Percentiles rank a stretch among this genome's conserved stretches.
Evolutionary conservation across 2,888 invertebrate genomes (phyloP).

Genomic region (Polylopha cassiicola): DNA sequence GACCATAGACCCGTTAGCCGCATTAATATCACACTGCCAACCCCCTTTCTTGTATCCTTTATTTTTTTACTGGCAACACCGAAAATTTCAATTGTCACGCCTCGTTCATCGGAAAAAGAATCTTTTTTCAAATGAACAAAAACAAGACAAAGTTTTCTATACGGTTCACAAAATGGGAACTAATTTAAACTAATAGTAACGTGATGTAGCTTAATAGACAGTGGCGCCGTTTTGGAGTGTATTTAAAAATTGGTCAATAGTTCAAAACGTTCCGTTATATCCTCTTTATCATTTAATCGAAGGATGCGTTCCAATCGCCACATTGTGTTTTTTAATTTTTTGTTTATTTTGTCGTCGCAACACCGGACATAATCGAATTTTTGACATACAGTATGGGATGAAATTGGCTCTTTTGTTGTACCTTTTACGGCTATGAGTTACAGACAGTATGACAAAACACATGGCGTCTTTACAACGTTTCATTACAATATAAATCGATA

Average conservation of each 20-base stretch:
- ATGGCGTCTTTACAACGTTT: slow-evolving; percentile 14
- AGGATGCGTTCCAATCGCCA: slow-evolving; percentile 49
- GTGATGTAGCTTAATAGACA: too few relatives aligned
- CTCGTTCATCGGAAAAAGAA: slow-evolving; percentile 71
- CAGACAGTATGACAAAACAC: slow-evolving; percentile 35
- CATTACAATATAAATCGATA: slow-evolving; percentile 20
- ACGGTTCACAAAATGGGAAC: too few relatives aligned
- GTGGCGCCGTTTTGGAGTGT: too few relatives aligned
- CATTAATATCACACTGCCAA: slow-evolving; percentile 68
- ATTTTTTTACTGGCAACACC: slow-evolving; percentile 62
- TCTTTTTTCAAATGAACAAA: slow-evolving; percentile 53
- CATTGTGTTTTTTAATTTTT: slow-evolving; percentile 43
- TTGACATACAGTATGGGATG: slow-evolving; percentile 69
- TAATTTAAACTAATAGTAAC: too few relatives aligned
- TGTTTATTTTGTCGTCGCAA: slow-evolving; percentile 51
- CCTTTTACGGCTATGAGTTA: slow-evolving; percentile 51
- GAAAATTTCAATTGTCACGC: slow-evolving; percentile 73
- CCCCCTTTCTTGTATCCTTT: slow-evolving; percentile 49
- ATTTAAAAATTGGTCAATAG: slow-evolving; percentile 54
- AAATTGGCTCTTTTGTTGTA: slow-evolving; percentile 69
- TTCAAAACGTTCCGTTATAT: slow-evolving; percentile 59
- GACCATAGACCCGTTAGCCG: slow-evolving; percentile 69
- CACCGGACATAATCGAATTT: slow-evolving; percentile 68
- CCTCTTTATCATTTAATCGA: slow-evolving; percentile 46
- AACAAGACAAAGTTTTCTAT: too few relatives aligned